Evolutionary conservation across 2,113 vertebrate genomes (phyloP).

Genomic region (Synchiropus splendidus): DNA sequence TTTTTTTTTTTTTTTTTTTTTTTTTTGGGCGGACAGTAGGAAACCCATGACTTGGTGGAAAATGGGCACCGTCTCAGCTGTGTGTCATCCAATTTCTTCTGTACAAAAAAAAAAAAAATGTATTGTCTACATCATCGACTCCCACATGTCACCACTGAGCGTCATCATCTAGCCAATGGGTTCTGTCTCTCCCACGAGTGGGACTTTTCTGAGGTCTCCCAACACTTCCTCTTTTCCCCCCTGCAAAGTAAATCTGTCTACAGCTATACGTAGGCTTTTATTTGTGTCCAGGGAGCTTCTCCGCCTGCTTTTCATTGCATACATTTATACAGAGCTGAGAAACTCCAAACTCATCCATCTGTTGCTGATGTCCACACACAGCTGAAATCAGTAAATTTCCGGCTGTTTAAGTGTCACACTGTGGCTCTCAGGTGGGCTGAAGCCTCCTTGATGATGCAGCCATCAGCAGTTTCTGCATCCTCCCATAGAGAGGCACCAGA

Average conservation of each 20-base stretch:
- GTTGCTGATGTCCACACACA: not conserved
- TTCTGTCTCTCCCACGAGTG: not conserved
- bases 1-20: conserved; percentile 44
- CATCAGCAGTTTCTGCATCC: conserved; percentile 66
- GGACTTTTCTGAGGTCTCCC: conserved; percentile 12
- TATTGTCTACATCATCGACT: conserved; percentile 2
- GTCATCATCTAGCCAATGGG: conserved; percentile 16
- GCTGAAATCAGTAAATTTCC: conserved; percentile 15
- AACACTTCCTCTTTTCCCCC: conserved; percentile 5
- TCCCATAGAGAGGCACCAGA: conserved; percentile 77
- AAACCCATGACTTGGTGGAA: conserved; percentile 22
- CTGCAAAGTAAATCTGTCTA: conserved; percentile 30
- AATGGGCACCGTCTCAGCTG: conserved; percentile 12
- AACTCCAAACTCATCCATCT: conserved; percentile 1
- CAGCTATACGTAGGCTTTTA: conserved; percentile 27
- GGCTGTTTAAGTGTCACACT: conserved; percentile 3
- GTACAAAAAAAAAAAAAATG: too few relatives aligned
- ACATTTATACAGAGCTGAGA: conserved; percentile 13
- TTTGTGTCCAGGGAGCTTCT: conserved; percentile 25
- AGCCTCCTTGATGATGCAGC: conserved; percentile 13
- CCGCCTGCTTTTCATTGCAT: conserved; percentile 25
- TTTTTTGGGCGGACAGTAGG: conserved; percentile 25
- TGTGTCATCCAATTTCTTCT: too few relatives aligned
- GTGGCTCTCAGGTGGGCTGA: conserved; percentile 17
- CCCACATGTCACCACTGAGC: conserved; percentile 19